Evolutionary conservation across 1,140 invertebrate species (phyloP).

Genomic region (Halesus radiatus): DNA sequence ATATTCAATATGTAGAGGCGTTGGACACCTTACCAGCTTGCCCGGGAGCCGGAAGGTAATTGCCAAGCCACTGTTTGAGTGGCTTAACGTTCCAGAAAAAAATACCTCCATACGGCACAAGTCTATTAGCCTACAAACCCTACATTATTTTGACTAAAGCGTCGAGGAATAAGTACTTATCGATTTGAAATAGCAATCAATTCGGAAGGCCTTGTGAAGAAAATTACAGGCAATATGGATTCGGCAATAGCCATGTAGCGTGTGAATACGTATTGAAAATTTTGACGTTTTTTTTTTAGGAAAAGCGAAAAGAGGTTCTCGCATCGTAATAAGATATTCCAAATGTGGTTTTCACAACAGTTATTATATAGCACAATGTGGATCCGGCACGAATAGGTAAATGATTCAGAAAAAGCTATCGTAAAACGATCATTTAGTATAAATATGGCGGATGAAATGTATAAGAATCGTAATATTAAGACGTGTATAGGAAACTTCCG

Average conservation of each 20-base stretch:
- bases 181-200: slow-evolving; percentile 3
- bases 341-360: slow-evolving; percentile 5
- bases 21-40: no score
- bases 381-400: slow-evolving; percentile 4
- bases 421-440: not conserved
- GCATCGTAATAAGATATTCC: slow-evolving; percentile 21
- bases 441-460: not conserved
- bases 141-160: no score
- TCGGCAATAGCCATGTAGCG: not conserved
- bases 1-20: no score
- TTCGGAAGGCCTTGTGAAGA: not conserved
- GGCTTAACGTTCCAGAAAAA: no score
- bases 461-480: no score
- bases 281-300: slow-evolving; percentile 5
- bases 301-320: slow-evolving; percentile 4
- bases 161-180: not conserved
- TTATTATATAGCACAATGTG: slow-evolving; percentile 1
- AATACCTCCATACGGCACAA: no score
- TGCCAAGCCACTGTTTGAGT: no score
- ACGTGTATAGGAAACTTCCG: no score
- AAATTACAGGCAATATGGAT: not conserved
- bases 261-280: slow-evolving; percentile 13
- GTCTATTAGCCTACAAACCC: no score
- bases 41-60: no score
- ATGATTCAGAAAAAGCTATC: not conserved